A percentile compares a stretch with the other conserved stretches of the same genome.
phyloP scores from a whole-genome alignment of 2,888 invertebrate genomes.

The Pseudococcus viburni region DNA sequence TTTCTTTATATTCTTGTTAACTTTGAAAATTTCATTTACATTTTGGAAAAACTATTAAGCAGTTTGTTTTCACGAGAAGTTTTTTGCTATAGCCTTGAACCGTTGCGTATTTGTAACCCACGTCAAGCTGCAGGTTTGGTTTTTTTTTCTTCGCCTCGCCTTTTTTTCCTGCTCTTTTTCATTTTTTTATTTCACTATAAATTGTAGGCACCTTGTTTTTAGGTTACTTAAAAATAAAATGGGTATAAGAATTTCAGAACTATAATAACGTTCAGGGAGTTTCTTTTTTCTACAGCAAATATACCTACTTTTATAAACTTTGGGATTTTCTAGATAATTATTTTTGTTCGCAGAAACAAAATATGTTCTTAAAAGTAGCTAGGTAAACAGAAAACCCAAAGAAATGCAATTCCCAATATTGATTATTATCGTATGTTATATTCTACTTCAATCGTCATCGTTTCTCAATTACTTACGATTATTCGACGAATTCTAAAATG shows the following conservation, averaged over 20 bases:
- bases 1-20: conserved; percentile 24
- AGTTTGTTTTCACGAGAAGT: conserved; percentile 40
- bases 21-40: conserved; percentile 45
- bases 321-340: no score
- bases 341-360: no score
- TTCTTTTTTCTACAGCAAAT: no score
- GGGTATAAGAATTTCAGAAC: not conserved
- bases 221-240: not conserved
- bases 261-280: no score
- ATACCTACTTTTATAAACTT: no score
- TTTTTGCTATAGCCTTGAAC: conserved; percentile 1
- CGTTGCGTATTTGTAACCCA: not conserved
- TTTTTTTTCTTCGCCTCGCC: not conserved
- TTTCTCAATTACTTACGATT: no score
- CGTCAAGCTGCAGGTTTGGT: not conserved
- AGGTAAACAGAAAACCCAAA: no score
- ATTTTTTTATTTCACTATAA: not conserved
- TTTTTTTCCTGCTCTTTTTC: not conserved
- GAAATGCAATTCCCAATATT: no score
- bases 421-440: no score
- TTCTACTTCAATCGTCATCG: no score
- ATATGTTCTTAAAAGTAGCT: no score
- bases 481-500: no score
- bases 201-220: not conserved
- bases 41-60: conserved; percentile 24